Percentiles rank a stretch among this genome's conserved stretches.
phyloP scores from a whole-genome alignment of 1,140 invertebrate species.

The Riptortus pedestris region DNA sequence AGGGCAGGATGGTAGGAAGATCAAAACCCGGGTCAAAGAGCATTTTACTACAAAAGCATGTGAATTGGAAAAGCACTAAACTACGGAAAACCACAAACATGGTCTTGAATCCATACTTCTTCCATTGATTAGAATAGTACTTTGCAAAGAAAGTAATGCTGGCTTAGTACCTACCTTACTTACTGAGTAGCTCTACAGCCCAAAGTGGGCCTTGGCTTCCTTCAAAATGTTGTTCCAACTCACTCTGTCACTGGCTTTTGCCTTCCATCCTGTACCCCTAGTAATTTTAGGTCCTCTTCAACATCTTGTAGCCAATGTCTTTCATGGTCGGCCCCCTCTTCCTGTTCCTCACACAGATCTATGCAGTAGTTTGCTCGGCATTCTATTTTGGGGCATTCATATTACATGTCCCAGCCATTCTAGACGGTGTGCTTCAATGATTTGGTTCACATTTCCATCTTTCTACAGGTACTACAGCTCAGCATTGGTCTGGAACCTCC shows the following conservation, averaged over 20 bases:
- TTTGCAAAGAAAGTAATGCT: too few relatives aligned
- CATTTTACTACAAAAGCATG: too few relatives aligned
- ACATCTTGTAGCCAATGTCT: neutral
- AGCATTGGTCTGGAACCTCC: neutral
- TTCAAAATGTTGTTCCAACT: neutral
- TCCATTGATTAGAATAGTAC: too few relatives aligned
- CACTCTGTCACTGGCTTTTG: neutral
- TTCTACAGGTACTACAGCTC: neutral
- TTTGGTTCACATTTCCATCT: neutral
- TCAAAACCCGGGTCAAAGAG: too few relatives aligned
- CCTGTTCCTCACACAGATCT: neutral
- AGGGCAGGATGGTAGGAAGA: too few relatives aligned
- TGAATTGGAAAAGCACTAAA: too few relatives aligned
- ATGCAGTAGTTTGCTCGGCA: conserved; percentile 1
- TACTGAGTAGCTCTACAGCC: conserved; percentile 3
- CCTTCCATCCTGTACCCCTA: neutral
- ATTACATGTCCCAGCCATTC: neutral
- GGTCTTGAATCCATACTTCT: too few relatives aligned
- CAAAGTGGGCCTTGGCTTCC: neutral
- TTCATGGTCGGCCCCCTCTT: neutral
- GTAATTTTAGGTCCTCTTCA: neutral
- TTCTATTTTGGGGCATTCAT: neutral
- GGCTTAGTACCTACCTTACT: too few relatives aligned
- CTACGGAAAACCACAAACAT: too few relatives aligned
- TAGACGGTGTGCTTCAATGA: neutral